Evolutionary conservation across 2,888 invertebrate species (phyloP).

Genomic region (Dysmachus trigonus): DNA sequence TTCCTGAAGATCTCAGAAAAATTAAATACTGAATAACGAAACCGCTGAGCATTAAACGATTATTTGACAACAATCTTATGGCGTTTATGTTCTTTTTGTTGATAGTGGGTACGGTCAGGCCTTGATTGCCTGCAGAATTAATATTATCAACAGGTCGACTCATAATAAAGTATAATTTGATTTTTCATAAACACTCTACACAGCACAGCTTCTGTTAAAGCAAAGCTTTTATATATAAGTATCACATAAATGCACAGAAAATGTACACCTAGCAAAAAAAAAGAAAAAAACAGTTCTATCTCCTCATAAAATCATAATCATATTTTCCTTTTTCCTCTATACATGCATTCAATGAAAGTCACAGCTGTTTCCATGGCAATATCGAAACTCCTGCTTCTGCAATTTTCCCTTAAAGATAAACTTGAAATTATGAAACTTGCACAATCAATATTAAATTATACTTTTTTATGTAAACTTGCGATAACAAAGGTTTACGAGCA

Average conservation of each 20-base stretch:
- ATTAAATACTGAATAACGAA: too few relatives aligned
- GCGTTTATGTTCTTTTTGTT: too few relatives aligned
- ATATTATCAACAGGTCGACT: too few relatives aligned
- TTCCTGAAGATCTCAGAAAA: too few relatives aligned
- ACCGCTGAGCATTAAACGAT: too few relatives aligned
- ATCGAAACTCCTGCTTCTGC: background rate
- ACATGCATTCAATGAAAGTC: background rate
- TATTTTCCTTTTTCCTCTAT: background rate
- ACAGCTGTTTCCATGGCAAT: background rate
- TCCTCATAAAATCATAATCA: background rate
- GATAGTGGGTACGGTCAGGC: too few relatives aligned
- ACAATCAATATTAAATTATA: background rate
- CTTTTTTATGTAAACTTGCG: background rate
- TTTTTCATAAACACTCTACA: too few relatives aligned
- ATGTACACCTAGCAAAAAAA: background rate
- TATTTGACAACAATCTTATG: too few relatives aligned
- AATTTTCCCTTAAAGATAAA: background rate
- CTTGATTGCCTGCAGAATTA: too few relatives aligned
- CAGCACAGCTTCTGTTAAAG: too few relatives aligned
- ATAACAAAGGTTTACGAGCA: background rate
- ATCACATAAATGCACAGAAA: background rate
- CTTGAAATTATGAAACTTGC: background rate
- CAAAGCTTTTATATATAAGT: background rate
- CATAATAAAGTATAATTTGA: too few relatives aligned
- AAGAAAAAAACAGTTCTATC: background rate